Conservation (phyloP, 2,113 vertebrate species). For the Saccopteryx leptura region DNA sequence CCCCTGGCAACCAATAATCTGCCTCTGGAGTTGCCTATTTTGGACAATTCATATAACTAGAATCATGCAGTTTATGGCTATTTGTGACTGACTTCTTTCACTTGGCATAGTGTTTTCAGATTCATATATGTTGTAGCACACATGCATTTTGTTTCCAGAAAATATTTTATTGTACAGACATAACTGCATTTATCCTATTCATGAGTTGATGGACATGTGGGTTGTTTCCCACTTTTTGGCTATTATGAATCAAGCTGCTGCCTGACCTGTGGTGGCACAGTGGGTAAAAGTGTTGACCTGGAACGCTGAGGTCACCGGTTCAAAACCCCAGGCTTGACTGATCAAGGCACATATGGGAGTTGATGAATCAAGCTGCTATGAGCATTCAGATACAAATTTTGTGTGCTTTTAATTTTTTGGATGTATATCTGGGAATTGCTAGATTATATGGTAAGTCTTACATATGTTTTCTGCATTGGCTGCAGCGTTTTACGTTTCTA, state of each 20-base stretch:
- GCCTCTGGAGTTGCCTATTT: background rate
- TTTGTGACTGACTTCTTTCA: background rate
- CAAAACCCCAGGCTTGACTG: too few relatives aligned
- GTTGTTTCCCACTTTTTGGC: background rate
- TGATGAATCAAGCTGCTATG: background rate
- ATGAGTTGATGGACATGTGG: background rate
- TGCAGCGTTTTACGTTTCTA: background rate
- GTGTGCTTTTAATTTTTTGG: constrained; percentile 8
- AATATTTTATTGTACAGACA: background rate
- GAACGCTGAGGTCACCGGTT: too few relatives aligned
- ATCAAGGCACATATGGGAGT: too few relatives aligned
- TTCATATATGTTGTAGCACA: background rate
- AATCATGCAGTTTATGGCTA: background rate
- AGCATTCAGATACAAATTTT: background rate
- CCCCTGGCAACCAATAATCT: background rate
- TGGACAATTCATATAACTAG: background rate
- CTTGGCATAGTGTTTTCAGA: background rate
- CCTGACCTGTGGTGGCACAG: too few relatives aligned
- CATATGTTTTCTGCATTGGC: background rate
- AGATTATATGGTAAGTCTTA: background rate
- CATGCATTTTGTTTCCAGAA: background rate
- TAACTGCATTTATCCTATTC: background rate
- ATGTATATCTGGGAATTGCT: background rate
- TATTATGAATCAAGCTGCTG: background rate
- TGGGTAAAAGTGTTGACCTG: too few relatives aligned